Evolutionary conservation across 2,113 vertebrate species (phyloP), one percentile per base, ranked within the genome.

Genomic region (Erpornis zantholeuca): DNA sequence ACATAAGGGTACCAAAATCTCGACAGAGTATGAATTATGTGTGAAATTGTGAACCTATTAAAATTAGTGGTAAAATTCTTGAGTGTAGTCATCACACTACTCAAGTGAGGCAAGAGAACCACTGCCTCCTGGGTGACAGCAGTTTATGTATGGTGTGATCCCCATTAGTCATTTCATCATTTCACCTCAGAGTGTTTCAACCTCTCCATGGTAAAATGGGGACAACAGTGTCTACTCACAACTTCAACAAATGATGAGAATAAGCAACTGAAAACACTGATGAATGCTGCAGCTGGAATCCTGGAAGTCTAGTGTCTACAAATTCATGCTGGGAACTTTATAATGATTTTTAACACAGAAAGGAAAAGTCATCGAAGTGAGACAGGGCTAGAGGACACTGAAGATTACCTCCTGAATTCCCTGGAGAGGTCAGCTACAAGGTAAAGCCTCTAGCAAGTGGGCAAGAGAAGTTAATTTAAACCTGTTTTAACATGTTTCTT

Each of bases 391-490:
- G 28, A 80, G 44, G 47, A 42, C 29, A 50, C 40, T 64, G 42
- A 75, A 94, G 40, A 44, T 53, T 83, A 80, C 25, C 23, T 71
- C 40, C 47, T 64, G 57, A 91, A 85, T 82, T 84, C 45, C 57
- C 70, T 84, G 19, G 29, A 23, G 28, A 85, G 23, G 29, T 36
- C 33, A 91, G 50, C 33, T 92, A 92, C 49, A 87, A 50, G 33
- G 52, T 35, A 91, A 88, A 65, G 19, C 36, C 70, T 57, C 59
- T 52, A 42, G 21, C 22, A 91, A 65, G n/a, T 1, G 2, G 29
- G n/a, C 36, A 90, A 79, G 21, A 73, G 31, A 82, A 78, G n/a
- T 57, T 76, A 79, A 91, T 90, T 92, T 69, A 92, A 82, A 91
- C 27, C 25, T 5, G 2, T 64, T 87, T 79, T 79, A 21, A 59